Evolutionary conservation across 1,140 invertebrate genomes (phyloP).

Genomic region (Hylaeus anthracinus): DNA sequence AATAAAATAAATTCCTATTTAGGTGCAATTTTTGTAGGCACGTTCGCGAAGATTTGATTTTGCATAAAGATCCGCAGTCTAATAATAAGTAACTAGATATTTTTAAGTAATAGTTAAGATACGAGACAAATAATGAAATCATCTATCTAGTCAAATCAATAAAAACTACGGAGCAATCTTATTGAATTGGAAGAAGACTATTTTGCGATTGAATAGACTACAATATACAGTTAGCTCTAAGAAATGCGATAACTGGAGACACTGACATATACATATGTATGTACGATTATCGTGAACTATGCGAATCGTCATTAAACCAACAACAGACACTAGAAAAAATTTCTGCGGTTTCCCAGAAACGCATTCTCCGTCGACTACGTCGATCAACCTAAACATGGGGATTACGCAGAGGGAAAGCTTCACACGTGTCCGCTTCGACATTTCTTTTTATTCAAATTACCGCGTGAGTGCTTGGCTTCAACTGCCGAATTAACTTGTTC

Average conservation of each 20-base stretch:
- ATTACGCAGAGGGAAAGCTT: constrained; percentile 9
- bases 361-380: not conserved
- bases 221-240: not conserved
- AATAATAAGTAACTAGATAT: too few species aligned
- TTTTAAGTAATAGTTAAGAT: too few species aligned
- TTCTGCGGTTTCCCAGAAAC: constrained; percentile 4
- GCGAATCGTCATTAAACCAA: constrained; percentile 30
- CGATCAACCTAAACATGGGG: not conserved
- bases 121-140: too few species aligned
- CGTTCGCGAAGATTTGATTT: too few species aligned
- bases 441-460: constrained; percentile 1
- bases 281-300: constrained; percentile 8
- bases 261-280: not conserved
- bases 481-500: not conserved
- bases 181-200: too few species aligned
- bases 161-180: too few species aligned
- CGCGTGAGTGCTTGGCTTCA: not conserved
- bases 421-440: not conserved
- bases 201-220: too few species aligned
- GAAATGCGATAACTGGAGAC: not conserved
- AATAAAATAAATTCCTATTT: too few species aligned
- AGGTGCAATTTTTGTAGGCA: too few species aligned
- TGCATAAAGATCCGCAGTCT: too few species aligned
- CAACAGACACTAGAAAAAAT: constrained; percentile 19
- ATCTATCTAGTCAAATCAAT: too few species aligned